Base-by-base conservation (phyloP, 1,140 invertebrate genomes). In the Grapholita molesta region DNA sequence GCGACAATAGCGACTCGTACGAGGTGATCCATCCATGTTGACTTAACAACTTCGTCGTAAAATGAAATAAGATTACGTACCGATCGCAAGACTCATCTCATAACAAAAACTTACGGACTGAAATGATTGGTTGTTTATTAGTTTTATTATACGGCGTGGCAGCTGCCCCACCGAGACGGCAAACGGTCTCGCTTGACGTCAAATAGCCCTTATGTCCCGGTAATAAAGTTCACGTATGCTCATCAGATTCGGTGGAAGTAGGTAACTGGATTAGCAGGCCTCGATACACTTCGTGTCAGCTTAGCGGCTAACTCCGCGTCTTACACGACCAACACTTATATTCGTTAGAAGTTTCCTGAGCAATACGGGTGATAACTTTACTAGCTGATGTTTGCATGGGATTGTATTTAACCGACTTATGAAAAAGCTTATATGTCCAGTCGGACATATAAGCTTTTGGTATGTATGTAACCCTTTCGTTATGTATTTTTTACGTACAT, bases 241-340 rank as follows among this genome's bases (percentile, higher is more conserved):
- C 28, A 21, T 9, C 15, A 48, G 42, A 15, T 15, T 42, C n/a
- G 38, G n/a, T 42, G 42, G 15, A 18, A 32, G 24, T 30, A 30
- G 55, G 12, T 61, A 28, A 61, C 55, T 61, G 24, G 55, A 61
- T 61, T 61, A 61, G 55, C 55, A 5, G 24, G 25, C 21, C 55
- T 12, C 24, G 55, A 61, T 61, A 61, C 55, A 30, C 15, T 61
- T 30, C 24, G 9, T 30, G 55, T 18, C 55, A 30, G 25, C 25
- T 61, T 61, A 61, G 24, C 25, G 24, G 12, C 25, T 30, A 57
- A 25, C 21, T 28, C n/a, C n/a, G n/a, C 25, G 6, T 15, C 24
- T 25, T 28, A 61, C 42, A 15, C 24, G 12, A 28, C 55, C 25
- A 15, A 15, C 55, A 61, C 55, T 61, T n/a, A 61, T 55, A 55